Evolutionary conservation across 2,797 vertebrate species (phyloP).

Genomic region (Onychomys torridus): DNA sequence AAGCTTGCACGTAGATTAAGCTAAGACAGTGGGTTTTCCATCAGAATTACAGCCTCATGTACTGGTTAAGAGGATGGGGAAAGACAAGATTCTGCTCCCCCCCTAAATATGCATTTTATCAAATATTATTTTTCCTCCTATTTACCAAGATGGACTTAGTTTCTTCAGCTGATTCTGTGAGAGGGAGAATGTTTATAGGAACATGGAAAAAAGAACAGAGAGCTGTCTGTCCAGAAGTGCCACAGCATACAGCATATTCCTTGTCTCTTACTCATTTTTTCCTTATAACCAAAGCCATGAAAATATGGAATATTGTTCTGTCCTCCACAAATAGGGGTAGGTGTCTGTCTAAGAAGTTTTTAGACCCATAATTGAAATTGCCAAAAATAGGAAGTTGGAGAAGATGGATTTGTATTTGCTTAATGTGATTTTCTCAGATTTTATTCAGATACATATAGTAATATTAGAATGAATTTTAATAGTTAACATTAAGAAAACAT

Average conservation of each 20-base stretch:
- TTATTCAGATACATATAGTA: neutral
- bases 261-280: neutral
- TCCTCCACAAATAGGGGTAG: neutral
- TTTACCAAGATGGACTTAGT: neutral
- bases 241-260: neutral
- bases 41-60: neutral
- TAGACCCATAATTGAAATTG: neutral
- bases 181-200: neutral
- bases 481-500: neutral
- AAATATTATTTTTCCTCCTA: neutral
- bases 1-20: neutral
- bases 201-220: neutral
- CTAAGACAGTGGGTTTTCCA: neutral
- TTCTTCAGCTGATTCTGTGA: neutral
- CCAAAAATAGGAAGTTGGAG: neutral
- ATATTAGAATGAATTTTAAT: neutral
- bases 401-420: neutral
- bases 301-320: neutral
- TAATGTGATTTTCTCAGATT: neutral
- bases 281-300: neutral
- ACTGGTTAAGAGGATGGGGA: neutral
- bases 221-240: neutral
- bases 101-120: neutral
- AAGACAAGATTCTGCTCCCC: neutral
- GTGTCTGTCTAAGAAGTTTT: neutral